Percentiles rank a stretch among this genome's conserved stretches.
Evolutionary conservation across 2,888 invertebrate species (phyloP).

Genomic region (Chrysolina americana): DNA sequence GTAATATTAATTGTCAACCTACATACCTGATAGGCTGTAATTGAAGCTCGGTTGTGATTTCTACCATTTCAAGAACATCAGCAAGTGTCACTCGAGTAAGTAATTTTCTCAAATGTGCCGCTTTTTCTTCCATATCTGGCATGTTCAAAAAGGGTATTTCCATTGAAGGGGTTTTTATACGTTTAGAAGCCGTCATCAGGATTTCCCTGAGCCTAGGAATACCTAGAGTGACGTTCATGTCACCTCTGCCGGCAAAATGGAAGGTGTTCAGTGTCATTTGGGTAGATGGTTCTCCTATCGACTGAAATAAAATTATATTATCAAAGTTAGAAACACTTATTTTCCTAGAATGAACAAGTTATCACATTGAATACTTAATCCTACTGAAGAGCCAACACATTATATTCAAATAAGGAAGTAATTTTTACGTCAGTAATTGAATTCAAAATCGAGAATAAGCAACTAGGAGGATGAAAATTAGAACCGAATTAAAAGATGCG

Average conservation of each 20-base stretch:
- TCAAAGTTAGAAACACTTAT: no score
- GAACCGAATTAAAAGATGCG: no score
- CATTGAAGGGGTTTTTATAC: constrained; percentile 96
- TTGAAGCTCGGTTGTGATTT: constrained; percentile 73
- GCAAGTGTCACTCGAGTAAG: constrained; percentile 85
- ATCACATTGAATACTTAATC: no score
- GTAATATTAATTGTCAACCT: constrained; percentile 12
- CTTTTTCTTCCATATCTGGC: constrained; percentile 70
- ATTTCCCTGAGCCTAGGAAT: constrained; percentile 98
- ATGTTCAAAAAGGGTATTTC: constrained; percentile 85
- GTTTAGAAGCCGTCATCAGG: constrained; percentile 94
- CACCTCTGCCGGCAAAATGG: constrained; percentile 99
- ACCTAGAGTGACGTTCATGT: constrained; percentile 99
- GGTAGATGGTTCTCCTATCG: constrained; percentile 98
- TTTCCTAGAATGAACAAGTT: no score
- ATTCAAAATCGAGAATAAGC: no score
- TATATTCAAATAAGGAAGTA: no score
- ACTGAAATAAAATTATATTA: constrained; percentile 67
- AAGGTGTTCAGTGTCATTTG: constrained; percentile 99
- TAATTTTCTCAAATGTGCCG: constrained; percentile 80
- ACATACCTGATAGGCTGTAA: constrained; percentile 71
- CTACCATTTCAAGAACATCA: constrained; percentile 83
- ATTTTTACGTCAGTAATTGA: no score
- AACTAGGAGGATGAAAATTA: no score
- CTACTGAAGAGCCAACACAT: no score